Evolutionary conservation across 2,888 invertebrate species (phyloP).

Genomic region (Sarcophaga caerulescens): DNA sequence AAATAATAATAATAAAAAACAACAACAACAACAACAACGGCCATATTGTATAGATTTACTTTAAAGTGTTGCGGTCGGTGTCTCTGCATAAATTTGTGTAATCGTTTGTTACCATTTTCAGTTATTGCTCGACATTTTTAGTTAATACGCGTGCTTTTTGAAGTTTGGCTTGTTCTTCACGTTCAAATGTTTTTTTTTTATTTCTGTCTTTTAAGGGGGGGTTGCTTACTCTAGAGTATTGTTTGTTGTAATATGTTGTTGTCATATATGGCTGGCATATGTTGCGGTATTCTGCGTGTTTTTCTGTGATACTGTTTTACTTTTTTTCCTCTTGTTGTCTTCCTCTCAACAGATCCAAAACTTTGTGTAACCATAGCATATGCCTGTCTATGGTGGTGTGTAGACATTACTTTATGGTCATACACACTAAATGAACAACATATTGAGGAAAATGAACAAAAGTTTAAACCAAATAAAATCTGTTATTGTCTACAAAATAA

Average conservation of each 20-base stretch:
- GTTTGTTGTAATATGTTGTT: conserved; percentile 68
- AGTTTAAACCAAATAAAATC: conserved; percentile 23
- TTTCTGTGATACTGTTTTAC: conserved; percentile 3
- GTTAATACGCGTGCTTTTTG: conserved; percentile 69
- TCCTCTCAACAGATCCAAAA: too few species aligned
- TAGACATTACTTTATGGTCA: conserved; percentile 36
- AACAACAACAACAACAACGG: conserved; percentile 24
- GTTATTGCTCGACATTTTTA: conserved; percentile 69
- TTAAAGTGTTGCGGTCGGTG: conserved; percentile 75
- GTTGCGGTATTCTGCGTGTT: conserved; percentile 63
- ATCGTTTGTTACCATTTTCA: conserved; percentile 79
- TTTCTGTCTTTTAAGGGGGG: conserved; percentile 38
- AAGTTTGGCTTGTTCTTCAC: conserved; percentile 61
- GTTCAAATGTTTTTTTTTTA: conserved; percentile 17
- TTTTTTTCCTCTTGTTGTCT: too few species aligned
- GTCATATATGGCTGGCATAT: conserved; percentile 63
- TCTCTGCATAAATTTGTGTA: conserved; percentile 78
- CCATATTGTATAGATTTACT: conserved; percentile 69
- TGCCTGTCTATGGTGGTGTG: not conserved
- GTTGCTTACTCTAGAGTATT: conserved; percentile 65
- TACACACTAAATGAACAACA: conserved; percentile 33
- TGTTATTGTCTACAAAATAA: conserved; percentile 42
- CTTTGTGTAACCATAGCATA: too few species aligned
- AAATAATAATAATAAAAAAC: too few species aligned
- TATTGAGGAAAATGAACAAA: not conserved